phyloP scores from a whole-genome alignment of 2,113 vertebrate genomes.

The Gopherus evgoodei region DNA sequence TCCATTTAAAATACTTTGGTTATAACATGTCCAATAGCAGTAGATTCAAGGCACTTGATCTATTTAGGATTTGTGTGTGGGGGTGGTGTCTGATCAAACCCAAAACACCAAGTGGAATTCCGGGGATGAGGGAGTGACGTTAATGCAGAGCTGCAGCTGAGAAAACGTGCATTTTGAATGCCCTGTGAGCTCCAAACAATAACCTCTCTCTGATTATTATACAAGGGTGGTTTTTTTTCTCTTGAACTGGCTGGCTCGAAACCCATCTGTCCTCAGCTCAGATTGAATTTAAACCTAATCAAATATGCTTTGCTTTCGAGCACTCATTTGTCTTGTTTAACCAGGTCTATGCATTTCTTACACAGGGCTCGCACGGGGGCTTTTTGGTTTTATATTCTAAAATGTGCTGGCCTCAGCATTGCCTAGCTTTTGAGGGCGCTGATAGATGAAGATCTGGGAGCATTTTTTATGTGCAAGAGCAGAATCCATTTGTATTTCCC shows the following conservation, averaged over 20 bases:
- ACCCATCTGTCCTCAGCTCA: slow-evolving; percentile 56
- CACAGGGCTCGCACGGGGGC: background rate
- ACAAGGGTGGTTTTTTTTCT: background rate
- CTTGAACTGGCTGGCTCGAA: slow-evolving; percentile 17
- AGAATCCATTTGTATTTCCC: background rate
- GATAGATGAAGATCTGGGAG: background rate
- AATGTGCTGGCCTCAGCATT: background rate
- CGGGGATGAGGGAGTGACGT: background rate
- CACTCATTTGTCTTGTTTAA: slow-evolving; percentile 57
- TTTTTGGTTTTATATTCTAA: slow-evolving; percentile 26
- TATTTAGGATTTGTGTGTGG: background rate
- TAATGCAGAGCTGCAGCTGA: background rate
- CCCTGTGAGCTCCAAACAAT: background rate
- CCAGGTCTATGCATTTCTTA: slow-evolving; percentile 18
- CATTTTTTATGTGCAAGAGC: background rate
- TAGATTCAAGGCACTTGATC: too few species aligned
- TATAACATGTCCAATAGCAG: background rate
- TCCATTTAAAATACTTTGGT: background rate
- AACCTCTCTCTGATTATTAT: background rate
- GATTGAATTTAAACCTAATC: slow-evolving; percentile 60
- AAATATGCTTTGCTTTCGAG: slow-evolving; percentile 17
- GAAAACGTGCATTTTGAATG: background rate
- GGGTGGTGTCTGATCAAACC: background rate
- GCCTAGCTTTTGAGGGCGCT: background rate
- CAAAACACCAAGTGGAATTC: background rate